A percentile compares a stretch with the other conserved stretches of the same genome.
Evolutionary conservation across 2,888 invertebrate genomes (phyloP).

Genomic region (Helicoverpa assulta): DNA sequence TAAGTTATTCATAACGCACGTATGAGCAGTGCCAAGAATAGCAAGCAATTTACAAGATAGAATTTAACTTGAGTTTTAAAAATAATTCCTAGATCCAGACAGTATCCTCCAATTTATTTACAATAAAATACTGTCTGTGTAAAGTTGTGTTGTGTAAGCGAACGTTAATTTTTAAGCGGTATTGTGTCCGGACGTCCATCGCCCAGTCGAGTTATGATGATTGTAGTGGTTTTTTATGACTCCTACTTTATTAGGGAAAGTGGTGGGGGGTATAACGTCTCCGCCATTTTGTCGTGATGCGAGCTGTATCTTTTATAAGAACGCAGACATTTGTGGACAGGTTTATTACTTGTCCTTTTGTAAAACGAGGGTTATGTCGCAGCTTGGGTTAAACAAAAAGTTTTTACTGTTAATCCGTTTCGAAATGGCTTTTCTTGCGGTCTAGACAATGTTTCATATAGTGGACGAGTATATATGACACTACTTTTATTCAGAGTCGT

Average conservation of each 20-base stretch:
- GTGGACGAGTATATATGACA: not conserved
- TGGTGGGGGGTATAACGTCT: slow-evolving; percentile 73
- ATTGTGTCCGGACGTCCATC: slow-evolving; percentile 70
- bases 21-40: slow-evolving; percentile 29
- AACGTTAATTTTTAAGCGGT: slow-evolving; percentile 83
- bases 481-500: not conserved
- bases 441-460: slow-evolving; percentile 21
- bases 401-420: slow-evolving; percentile 63
- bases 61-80: slow-evolving; percentile 27
- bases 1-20: slow-evolving; percentile 12
- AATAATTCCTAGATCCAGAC: slow-evolving; percentile 19
- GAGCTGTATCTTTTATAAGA: slow-evolving; percentile 82
- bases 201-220: slow-evolving; percentile 83
- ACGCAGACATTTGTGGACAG: slow-evolving; percentile 76
- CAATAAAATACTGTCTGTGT: slow-evolving; percentile 50
- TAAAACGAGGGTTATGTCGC: slow-evolving; percentile 70
- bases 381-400: slow-evolving; percentile 66
- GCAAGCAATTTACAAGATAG: slow-evolving; percentile 16
- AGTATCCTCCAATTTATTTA: slow-evolving; percentile 50
- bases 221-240: slow-evolving; percentile 88
- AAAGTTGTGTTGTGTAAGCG: slow-evolving; percentile 55
- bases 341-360: slow-evolving; percentile 80
- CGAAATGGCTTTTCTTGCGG: slow-evolving; percentile 36
- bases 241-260: slow-evolving; percentile 85
- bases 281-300: slow-evolving; percentile 76